Conservation (phyloP, 1,140 invertebrate genomes). For the Triops longicaudatus region DNA sequence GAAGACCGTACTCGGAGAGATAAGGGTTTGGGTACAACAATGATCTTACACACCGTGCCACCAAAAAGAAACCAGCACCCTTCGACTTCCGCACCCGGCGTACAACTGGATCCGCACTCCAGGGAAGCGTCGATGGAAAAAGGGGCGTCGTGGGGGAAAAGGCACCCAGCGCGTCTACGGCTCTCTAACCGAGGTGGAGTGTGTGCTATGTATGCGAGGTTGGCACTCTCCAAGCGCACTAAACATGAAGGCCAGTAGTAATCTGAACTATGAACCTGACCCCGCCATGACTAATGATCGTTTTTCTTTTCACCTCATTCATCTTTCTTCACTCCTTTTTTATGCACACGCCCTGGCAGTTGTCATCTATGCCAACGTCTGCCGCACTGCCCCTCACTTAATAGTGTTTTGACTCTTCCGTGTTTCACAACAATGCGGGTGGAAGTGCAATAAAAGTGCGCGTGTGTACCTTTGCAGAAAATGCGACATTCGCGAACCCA, state of each 20-base stretch:
- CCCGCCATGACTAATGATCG: neutral
- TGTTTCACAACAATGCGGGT: too few relatives aligned
- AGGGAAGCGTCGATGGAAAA: neutral
- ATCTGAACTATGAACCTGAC: slow-evolving; percentile 3
- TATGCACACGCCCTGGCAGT: neutral
- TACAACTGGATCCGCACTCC: neutral
- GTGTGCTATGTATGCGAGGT: neutral
- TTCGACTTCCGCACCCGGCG: neutral
- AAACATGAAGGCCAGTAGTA: neutral
- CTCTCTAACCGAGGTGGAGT: neutral
- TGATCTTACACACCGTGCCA: neutral
- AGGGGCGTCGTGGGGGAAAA: neutral
- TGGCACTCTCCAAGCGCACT: neutral
- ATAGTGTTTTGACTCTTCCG: too few relatives aligned
- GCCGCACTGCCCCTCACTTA: neutral
- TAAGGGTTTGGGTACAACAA: neutral
- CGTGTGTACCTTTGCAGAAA: too few relatives aligned
- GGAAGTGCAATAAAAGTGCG: too few relatives aligned
- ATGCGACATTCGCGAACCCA: too few relatives aligned
- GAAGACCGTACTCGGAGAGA: neutral
- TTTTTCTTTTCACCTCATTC: slow-evolving; percentile 4
- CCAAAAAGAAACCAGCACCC: neutral
- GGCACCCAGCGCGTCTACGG: neutral
- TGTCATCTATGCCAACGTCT: neutral
- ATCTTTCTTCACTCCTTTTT: neutral